Base-by-base conservation (phyloP, 2,888 invertebrate genomes). In the Macrophya alboannulata region DNA sequence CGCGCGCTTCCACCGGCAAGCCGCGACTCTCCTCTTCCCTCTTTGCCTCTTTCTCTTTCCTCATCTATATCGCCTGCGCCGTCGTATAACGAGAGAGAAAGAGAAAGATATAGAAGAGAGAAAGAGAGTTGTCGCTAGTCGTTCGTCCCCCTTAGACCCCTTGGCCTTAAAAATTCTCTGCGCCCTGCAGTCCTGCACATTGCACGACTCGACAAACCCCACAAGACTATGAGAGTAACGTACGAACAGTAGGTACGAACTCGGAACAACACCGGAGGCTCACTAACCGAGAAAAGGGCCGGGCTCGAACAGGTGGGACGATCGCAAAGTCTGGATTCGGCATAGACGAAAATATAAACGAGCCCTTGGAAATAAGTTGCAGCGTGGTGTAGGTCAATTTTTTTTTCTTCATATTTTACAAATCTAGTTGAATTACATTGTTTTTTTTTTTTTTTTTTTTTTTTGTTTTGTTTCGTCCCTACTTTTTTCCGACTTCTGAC, bases 271-370 rank as follows among this genome's bases (percentile, higher is more conserved):
- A 45, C 74, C 12, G 74, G 25, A 74, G 74, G 21, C 10, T 45
- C 45, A 10, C 40, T 37, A 17, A 77, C 82, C 79, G 84, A 82
- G 76, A 81, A 71, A 81, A 68, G 82, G 45, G 55, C 31, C 31
- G 1, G 81, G 74, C 45, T 74, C 21, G 43, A 45, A 87, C 79
- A 72, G 86, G 87, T 87, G 85, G 85, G 77, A 74, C 86, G 86
- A 88, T 89, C 87, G 87, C 86, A 59, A 79, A 88, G 86, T 89
- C 86, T 84, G 84, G 89, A 88, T 89, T 21, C 68, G 8, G 37
- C 12, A 12, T 68, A 5, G 37, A 68, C 25, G 15, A 68, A 37
- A 37, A 15, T 31, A 31, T 37, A n/a, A 55, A 55, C 55, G 55
- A 8, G 5, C 55, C n/a, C 55, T n/a, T n/a, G 6, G 1, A 2